Percentiles rank a stretch among this genome's conserved stretches.
phyloP scores from a whole-genome alignment of 2,113 vertebrate species.

The Psophia crepitans region DNA sequence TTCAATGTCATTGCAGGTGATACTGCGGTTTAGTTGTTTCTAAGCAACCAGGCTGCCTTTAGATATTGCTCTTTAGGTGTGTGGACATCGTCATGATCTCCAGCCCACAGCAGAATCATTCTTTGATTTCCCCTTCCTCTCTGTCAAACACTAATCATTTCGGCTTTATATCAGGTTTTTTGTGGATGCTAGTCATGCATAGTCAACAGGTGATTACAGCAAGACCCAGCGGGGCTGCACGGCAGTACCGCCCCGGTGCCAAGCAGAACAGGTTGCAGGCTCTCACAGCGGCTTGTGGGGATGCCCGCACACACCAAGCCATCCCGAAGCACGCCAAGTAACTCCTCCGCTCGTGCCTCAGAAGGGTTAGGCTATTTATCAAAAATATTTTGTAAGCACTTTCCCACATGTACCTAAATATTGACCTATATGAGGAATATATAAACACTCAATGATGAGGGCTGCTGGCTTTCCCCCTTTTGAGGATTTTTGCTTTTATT shows the following conservation, averaged over 20 bases:
- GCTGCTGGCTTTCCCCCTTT: not conserved
- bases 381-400: not conserved
- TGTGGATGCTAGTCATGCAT: not conserved
- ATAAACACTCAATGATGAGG: not conserved
- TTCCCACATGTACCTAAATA: not conserved
- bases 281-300: not conserved
- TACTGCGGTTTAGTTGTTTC: not conserved
- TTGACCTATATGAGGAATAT: not conserved
- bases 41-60: not conserved
- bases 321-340: not conserved
- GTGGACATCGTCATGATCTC: not conserved
- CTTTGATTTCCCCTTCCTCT: not conserved
- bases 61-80: not conserved
- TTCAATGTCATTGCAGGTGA: not conserved
- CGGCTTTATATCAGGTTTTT: not conserved
- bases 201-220: not conserved
- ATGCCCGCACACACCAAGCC: not conserved
- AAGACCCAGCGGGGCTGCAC: not conserved
- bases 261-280: not conserved
- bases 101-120: not conserved
- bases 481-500: not conserved
- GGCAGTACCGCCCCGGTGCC: fast-evolving
- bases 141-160: not conserved
- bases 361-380: not conserved
- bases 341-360: not conserved